These are phyloP conservation scores for Epizoanthus stellaris DNA, from an alignment of 92 coral and sea anemone genomes.

Conservation along the genomic window DNA sequence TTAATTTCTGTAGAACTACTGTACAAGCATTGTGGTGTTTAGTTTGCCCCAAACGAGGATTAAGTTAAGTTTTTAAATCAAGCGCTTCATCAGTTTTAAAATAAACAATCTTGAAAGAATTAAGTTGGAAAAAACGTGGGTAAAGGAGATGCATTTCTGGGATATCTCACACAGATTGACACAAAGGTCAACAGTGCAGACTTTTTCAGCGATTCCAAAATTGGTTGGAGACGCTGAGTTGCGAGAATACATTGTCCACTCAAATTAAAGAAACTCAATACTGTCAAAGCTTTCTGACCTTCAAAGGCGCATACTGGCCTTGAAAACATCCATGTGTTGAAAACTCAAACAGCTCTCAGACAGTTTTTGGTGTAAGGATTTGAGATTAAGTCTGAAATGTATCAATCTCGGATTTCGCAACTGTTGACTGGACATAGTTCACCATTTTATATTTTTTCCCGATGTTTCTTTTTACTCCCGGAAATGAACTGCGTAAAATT, in stretches of 20 bases:
- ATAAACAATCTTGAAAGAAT: background rate
- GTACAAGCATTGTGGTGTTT: background rate
- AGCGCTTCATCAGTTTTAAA: background rate
- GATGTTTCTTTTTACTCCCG: background rate
- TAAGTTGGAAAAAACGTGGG: too few relatives aligned
- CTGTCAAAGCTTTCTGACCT: conserved; percentile 26
- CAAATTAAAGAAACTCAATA: conserved; percentile 40
- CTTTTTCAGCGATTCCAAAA: conserved; percentile 20
- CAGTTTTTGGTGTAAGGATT: background rate
- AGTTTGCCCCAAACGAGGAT: conserved; percentile 23
- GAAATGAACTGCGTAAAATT: background rate
- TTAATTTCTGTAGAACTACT: background rate
- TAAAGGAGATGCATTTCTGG: background rate
- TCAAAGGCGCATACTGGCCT: conserved; percentile 6
- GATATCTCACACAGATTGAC: conserved; percentile 15
- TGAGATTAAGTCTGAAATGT: background rate
- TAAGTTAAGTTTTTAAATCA: background rate
- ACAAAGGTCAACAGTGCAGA: background rate
- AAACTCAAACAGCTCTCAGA: background rate
- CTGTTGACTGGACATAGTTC: too few relatives aligned
- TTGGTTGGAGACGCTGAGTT: conserved; percentile 6
- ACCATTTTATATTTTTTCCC: too few relatives aligned
- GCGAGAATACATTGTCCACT: conserved; percentile 1
- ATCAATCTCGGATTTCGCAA: background rate
- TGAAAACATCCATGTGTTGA: conserved; percentile 27